A percentile compares a stretch with the other conserved stretches of the same genome.
Evolutionary conservation across 2,888 invertebrate genomes (phyloP).

Genomic region (Ferdinandea cuprea): DNA sequence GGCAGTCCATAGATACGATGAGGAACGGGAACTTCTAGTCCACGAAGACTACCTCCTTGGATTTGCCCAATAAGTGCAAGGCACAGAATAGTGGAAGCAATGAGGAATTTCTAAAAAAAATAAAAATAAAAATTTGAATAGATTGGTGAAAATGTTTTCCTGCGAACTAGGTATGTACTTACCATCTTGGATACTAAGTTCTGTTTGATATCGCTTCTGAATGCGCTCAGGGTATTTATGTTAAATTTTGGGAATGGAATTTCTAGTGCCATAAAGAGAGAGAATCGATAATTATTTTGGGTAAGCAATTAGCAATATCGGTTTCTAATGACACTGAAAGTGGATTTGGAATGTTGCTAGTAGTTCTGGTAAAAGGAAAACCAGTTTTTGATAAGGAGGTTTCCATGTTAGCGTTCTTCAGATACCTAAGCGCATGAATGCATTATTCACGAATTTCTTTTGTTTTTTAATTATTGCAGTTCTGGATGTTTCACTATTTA

Average conservation of each 20-base stretch:
- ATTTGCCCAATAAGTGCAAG: constrained; percentile 61
- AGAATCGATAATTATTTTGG: not conserved
- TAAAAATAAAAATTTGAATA: not conserved
- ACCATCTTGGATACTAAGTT: constrained; percentile 65
- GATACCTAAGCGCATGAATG: too few relatives aligned
- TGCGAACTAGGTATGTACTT: constrained; percentile 41
- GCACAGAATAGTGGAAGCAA: constrained; percentile 62
- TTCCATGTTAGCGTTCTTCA: too few relatives aligned
- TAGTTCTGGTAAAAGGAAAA: not conserved
- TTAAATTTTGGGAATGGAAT: not conserved
- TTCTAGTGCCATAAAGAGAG: not conserved
- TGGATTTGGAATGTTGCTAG: not conserved
- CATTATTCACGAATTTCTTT: too few relatives aligned
- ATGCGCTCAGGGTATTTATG: constrained; percentile 48
- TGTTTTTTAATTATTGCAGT: too few relatives aligned
- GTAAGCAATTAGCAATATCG: not conserved
- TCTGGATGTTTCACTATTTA: too few relatives aligned
- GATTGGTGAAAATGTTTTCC: not conserved
- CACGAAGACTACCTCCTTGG: constrained; percentile 71
- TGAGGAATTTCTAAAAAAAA: constrained; percentile 68
- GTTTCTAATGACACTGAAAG: not conserved
- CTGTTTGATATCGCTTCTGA: constrained; percentile 40
- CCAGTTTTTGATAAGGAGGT: too few relatives aligned
- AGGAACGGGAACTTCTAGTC: constrained; percentile 37
- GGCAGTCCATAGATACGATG: constrained; percentile 55